These are phyloP conservation scores for Castor canadensis DNA, from an alignment of 2,113 vertebrate genomes.

Conservation along the genomic window DNA sequence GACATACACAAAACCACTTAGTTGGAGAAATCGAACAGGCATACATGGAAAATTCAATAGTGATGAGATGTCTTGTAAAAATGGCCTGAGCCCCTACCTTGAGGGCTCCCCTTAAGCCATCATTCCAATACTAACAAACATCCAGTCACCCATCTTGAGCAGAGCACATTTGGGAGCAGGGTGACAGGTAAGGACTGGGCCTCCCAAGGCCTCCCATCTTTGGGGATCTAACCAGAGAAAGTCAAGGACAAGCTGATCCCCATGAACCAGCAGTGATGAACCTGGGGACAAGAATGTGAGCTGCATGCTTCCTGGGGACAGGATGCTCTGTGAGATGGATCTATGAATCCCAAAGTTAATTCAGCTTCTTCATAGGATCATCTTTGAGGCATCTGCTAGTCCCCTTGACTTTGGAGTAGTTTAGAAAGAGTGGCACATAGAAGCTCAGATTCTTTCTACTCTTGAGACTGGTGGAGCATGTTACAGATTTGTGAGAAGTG, in stretches of 20 bases:
- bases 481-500: neutral
- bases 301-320: neutral
- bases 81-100: neutral
- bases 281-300: neutral
- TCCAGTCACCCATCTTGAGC: neutral
- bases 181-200: neutral
- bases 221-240: neutral
- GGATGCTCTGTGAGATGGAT: fast-evolving
- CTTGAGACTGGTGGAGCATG: neutral
- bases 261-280: neutral
- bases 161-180: neutral
- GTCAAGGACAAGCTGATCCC: neutral
- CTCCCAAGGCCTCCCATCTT: neutral
- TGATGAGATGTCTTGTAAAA: neutral
- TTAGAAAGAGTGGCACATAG: neutral
- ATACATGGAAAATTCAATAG: neutral
- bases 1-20: neutral
- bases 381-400: neutral
- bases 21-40: neutral
- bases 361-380: neutral
- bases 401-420: neutral
- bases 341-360: neutral
- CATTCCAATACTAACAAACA: neutral
- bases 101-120: neutral
- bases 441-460: neutral